phyloP scores from a whole-genome alignment of 2,888 invertebrate genomes.

The Agelastica alni region DNA sequence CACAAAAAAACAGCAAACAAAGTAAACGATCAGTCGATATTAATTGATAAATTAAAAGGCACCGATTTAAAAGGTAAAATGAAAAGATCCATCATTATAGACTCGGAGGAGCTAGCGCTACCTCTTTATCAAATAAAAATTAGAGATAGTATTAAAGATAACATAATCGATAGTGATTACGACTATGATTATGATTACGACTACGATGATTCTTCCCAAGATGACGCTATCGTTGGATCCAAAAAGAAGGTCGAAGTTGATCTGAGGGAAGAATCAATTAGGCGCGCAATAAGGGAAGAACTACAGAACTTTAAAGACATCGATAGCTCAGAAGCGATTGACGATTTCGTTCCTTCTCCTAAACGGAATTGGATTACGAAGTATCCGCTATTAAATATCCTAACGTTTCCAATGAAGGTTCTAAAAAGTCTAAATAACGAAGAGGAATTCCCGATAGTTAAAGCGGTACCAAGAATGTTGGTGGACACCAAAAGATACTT shows the following conservation, averaged over 20 bases:
- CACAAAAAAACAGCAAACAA: no score
- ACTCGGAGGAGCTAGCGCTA: slow-evolving; percentile 27
- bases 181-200: slow-evolving; percentile 19
- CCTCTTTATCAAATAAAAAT: slow-evolving; percentile 32
- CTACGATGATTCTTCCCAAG: slow-evolving; percentile 3
- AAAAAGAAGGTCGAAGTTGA: not conserved
- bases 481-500: slow-evolving; percentile 47
- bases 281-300: slow-evolving; percentile 36
- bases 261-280: slow-evolving; percentile 22
- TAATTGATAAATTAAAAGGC: not conserved
- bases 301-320: slow-evolving; percentile 31
- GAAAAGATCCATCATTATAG: slow-evolving; percentile 28
- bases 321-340: no score
- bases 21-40: no score
- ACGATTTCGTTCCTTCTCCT: no score
- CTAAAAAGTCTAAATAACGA: slow-evolving; percentile 46
- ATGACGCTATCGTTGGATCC: slow-evolving; percentile 1
- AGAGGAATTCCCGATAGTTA: slow-evolving; percentile 46
- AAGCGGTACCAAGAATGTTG: slow-evolving; percentile 47
- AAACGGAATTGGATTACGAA: slow-evolving; percentile 34
- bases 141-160: slow-evolving; percentile 23
- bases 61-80: not conserved
- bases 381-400: slow-evolving; percentile 46
- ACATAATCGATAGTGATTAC: slow-evolving; percentile 11
- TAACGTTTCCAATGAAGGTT: slow-evolving; percentile 49